phyloP scores from a whole-genome alignment of 2,797 vertebrate species.

The Pitangus sulphuratus region DNA sequence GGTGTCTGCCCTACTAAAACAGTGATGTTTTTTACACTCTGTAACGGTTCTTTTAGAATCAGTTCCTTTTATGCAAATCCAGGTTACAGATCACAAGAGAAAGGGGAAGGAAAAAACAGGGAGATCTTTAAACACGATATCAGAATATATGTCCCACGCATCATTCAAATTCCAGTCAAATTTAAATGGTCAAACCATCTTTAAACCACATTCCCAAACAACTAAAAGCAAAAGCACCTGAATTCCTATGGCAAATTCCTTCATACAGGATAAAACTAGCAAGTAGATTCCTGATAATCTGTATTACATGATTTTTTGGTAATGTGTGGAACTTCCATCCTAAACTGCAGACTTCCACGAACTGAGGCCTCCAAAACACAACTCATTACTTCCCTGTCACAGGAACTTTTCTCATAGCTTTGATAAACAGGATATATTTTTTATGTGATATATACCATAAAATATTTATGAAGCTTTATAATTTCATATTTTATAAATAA shows the following conservation, averaged over 20 bases:
- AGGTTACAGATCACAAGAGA: constrained; percentile 17
- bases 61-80: constrained; percentile 65
- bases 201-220: background rate
- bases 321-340: background rate
- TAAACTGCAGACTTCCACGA: background rate
- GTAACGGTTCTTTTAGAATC: constrained; percentile 60
- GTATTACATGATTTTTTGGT: background rate
- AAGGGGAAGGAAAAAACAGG: constrained; percentile 10
- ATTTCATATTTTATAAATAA: background rate
- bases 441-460: background rate
- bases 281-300: background rate
- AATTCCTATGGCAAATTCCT: background rate
- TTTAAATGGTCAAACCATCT: background rate
- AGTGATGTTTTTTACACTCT: background rate
- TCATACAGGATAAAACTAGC: background rate
- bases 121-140: background rate
- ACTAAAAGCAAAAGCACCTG: background rate
- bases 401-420: background rate
- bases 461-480: background rate
- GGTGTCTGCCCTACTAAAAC: background rate
- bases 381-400: background rate
- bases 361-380: background rate
- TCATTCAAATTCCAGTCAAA: background rate
- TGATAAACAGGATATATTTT: background rate
- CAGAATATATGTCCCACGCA: background rate